Base-by-base conservation (phyloP, 1,140 invertebrate species). In the Bombus pyrosoma region DNA sequence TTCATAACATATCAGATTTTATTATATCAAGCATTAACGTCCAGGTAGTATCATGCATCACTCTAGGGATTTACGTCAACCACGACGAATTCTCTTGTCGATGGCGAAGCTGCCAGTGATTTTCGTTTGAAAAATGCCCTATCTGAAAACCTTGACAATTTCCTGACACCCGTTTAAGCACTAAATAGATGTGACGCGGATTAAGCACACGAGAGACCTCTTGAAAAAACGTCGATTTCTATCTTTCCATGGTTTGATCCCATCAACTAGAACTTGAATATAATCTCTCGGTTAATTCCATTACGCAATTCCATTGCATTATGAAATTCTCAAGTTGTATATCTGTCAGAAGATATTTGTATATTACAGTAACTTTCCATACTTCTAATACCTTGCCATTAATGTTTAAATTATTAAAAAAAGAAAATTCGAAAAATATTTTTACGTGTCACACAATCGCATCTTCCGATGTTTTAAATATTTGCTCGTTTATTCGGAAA, bases 31-130 rank as follows among this genome's bases (percentile, higher is more conserved):
- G 53, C 72, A 88, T 85, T 88, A 85, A 74, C 53, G 80, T 71
- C 74, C 66, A 68, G 76, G n/a, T 32, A 47, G 57, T 68, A 64
- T 59, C 79, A 43, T 68, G 41, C 71, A 85, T 89, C 87, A 62
- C 34, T 73, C 62, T 9, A 53, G 77, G 82, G 87, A 89, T 88
- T 89, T 89, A 69, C 64, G 83, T 89, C 87, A 79, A 43, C n/a
- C 37, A 59, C 39, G 37, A 59, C 72, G 57, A 73, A 71, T 64
- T 72, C 68, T 22, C 39, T 53, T 62, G 57, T 47, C 83, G 39
- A 59, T 73, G 66, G n/a, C 53, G 34, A 41, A 10, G 53, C 25
- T 18, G 39, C 3, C 83, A 32, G 77, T 43, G 76, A 71, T 79
- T 47, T 80, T 39, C 57, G 28, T 59, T 25, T 34, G 77, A 71